phyloP scores from a whole-genome alignment of 1,140 invertebrate genomes.

The Phocides pigmalion region DNA sequence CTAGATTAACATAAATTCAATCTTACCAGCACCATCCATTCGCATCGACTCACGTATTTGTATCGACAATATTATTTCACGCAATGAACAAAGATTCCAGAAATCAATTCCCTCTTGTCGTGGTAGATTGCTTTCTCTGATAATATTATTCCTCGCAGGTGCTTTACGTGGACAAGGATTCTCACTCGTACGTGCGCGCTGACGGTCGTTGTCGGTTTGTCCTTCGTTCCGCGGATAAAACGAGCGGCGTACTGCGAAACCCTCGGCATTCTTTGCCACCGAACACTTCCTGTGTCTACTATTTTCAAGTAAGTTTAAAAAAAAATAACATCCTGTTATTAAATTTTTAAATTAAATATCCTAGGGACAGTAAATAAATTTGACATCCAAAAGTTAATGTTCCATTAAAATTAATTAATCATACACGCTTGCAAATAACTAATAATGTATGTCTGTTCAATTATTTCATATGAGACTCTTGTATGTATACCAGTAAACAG shows the following conservation, averaged over 20 bases:
- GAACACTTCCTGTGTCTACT: conserved; percentile 92
- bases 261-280: conserved; percentile 90
- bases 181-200: conserved; percentile 88
- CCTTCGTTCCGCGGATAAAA: conserved; percentile 89
- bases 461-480: no score
- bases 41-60: conserved; percentile 26
- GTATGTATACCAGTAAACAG: no score
- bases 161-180: conserved; percentile 89
- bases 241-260: conserved; percentile 89
- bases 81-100: conserved; percentile 10
- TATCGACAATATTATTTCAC: conserved; percentile 36
- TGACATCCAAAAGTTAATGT: no score
- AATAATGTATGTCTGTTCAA: no score
- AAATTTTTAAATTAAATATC: no score
- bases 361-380: no score
- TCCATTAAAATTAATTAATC: no score
- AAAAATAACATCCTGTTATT: no score
- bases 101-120: conserved; percentile 10
- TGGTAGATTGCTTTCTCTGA: conserved; percentile 19
- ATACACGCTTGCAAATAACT: no score
- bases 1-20: no score
- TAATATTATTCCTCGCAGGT: conserved; percentile 83
- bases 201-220: conserved; percentile 90
- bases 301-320: conserved; percentile 86
- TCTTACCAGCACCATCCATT: background rate